Evolutionary conservation across 2,113 vertebrate species (phyloP).

Genomic region (Colaptes auratus): DNA sequence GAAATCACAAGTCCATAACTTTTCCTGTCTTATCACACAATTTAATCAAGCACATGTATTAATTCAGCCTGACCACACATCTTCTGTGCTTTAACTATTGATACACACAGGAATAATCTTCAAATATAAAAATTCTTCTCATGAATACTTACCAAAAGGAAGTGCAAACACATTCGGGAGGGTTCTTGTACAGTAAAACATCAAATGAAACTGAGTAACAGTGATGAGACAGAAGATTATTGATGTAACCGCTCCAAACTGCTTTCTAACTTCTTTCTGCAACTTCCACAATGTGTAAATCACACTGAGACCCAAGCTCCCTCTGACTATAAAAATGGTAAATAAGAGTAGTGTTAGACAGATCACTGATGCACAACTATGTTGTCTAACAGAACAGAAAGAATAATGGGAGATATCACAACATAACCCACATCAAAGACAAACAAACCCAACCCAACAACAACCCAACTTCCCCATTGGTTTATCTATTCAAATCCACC

Average conservation of each 20-base stretch:
- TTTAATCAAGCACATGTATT: neutral
- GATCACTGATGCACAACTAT: neutral
- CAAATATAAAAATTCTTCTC: neutral
- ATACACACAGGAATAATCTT: neutral
- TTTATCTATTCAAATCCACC: neutral
- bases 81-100: neutral
- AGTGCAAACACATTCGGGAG: constrained; percentile 94
- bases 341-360: neutral
- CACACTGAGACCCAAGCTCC: constrained; percentile 84
- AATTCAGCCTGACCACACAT: neutral
- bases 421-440: neutral
- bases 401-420: neutral
- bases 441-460: neutral
- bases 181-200: constrained; percentile 95
- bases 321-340: constrained; percentile 80
- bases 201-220: constrained; percentile 92
- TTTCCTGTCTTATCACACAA: neutral
- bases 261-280: constrained; percentile 86
- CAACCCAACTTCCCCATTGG: neutral
- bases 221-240: constrained; percentile 87
- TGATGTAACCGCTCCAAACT: constrained; percentile 88
- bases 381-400: accelerated
- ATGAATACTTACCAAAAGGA: constrained; percentile 82
- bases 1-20: neutral
- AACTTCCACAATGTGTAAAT: constrained; percentile 85